Percentiles rank a stretch among this genome's conserved stretches.
phyloP scores from a whole-genome alignment of 2,888 invertebrate genomes.

The Oasisia sp. region DNA sequence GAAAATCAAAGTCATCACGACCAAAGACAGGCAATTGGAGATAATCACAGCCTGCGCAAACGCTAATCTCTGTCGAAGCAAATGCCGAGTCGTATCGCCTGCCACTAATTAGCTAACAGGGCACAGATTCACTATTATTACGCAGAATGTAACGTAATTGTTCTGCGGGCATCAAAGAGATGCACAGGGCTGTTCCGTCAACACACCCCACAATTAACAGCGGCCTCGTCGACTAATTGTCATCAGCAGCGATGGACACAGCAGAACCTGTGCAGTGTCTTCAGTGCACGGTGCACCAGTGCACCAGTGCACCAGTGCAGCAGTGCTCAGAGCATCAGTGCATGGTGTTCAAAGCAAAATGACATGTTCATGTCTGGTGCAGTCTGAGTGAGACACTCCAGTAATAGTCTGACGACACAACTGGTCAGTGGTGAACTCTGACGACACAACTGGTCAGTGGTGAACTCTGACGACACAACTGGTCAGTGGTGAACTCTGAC shows the following conservation, averaged over 20 bases:
- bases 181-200: not conserved
- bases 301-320: not conserved
- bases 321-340: too few species aligned
- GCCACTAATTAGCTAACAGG: not conserved
- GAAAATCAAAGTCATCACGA: not conserved
- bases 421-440: too few species aligned
- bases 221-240: not conserved
- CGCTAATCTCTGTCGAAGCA: not conserved
- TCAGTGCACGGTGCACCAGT: not conserved
- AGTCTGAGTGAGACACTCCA: too few species aligned
- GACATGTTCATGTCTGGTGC: not conserved
- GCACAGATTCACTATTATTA: slow-evolving; percentile 3
- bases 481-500: too few species aligned
- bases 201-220: not conserved
- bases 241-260: not conserved
- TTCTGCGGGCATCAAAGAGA: not conserved
- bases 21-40: slow-evolving; percentile 11
- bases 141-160: slow-evolving; percentile 5
- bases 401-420: not conserved
- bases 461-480: too few species aligned
- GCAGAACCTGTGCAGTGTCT: not conserved
- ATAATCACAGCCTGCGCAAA: not conserved
- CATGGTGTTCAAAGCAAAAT: not conserved
- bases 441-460: too few species aligned
- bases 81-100: not conserved